These are phyloP conservation scores for Exephanes ischioxanthus DNA, from an alignment of 2,888 invertebrate genomes.

Conservation along the genomic window DNA sequence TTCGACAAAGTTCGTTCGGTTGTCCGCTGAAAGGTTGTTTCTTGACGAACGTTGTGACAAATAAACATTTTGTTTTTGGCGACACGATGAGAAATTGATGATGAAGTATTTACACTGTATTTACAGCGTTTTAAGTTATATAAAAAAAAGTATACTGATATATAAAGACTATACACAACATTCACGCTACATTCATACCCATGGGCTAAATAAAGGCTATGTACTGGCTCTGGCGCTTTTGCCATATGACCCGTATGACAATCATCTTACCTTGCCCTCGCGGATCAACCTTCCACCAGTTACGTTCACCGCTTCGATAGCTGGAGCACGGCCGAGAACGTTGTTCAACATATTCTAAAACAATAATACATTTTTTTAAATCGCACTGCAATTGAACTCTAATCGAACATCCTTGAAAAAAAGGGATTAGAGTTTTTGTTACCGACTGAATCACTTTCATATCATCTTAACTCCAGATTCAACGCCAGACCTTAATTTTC, in stretches of 20 bases:
- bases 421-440: background rate
- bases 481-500: no score
- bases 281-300: conserved; percentile 98
- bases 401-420: background rate
- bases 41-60: conserved; percentile 67
- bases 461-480: no score
- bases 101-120: conserved; percentile 57
- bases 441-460: no score
- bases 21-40: conserved; percentile 76
- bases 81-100: conserved; percentile 53
- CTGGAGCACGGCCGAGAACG: conserved; percentile 96
- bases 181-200: conserved; percentile 76
- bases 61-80: conserved; percentile 21
- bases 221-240: conserved; percentile 67
- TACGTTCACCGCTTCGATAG: conserved; percentile 97
- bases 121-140: conserved; percentile 64
- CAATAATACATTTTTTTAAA: conserved; percentile 34
- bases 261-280: conserved; percentile 96
- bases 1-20: conserved; percentile 69
- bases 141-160: conserved; percentile 38
- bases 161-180: conserved; percentile 65
- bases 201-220: conserved; percentile 76
- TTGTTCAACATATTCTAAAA: conserved; percentile 95
- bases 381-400: background rate
- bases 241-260: conserved; percentile 72